Evolutionary conservation across 2,113 vertebrate species (phyloP).

Genomic region (Patagioenas fasciata): DNA sequence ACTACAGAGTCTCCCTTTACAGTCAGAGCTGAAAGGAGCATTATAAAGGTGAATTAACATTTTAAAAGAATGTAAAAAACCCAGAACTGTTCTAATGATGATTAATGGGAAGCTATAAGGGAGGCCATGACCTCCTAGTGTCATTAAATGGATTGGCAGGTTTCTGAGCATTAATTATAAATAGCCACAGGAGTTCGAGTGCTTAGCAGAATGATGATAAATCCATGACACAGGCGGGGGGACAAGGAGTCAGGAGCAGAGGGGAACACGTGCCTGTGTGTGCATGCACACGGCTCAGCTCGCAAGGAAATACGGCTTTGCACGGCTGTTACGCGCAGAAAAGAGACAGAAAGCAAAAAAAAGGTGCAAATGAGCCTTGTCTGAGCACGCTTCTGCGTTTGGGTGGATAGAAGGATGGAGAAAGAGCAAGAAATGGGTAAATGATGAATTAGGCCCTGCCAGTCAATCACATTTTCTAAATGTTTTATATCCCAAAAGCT

Average conservation of each 20-base stretch:
- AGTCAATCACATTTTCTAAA: slow-evolving; percentile 80
- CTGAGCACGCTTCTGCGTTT: background rate
- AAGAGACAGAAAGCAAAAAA: background rate
- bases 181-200: slow-evolving; percentile 77
- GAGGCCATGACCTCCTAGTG: slow-evolving; percentile 77
- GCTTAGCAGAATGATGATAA: slow-evolving; percentile 74
- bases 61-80: slow-evolving; percentile 80
- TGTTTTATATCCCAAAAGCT: slow-evolving; percentile 82
- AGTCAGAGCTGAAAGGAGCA: slow-evolving; percentile 75
- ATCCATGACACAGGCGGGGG: slow-evolving; percentile 59
- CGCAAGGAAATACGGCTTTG: background rate
- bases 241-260: background rate
- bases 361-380: background rate
- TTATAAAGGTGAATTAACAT: slow-evolving; percentile 82
- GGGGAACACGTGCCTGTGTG: background rate
- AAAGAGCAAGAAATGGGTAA: slow-evolving; percentile 41
- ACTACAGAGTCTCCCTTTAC: slow-evolving; percentile 64
- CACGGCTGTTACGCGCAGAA: background rate
- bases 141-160: slow-evolving; percentile 83
- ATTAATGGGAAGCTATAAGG: slow-evolving; percentile 80
- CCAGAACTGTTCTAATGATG: slow-evolving; percentile 78
- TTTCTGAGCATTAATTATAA: slow-evolving; percentile 83
- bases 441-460: slow-evolving; percentile 76
- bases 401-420: background rate
- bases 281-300: accelerated